Conservation (phyloP, 2,888 invertebrate genomes). For the Anodontia alba region DNA sequence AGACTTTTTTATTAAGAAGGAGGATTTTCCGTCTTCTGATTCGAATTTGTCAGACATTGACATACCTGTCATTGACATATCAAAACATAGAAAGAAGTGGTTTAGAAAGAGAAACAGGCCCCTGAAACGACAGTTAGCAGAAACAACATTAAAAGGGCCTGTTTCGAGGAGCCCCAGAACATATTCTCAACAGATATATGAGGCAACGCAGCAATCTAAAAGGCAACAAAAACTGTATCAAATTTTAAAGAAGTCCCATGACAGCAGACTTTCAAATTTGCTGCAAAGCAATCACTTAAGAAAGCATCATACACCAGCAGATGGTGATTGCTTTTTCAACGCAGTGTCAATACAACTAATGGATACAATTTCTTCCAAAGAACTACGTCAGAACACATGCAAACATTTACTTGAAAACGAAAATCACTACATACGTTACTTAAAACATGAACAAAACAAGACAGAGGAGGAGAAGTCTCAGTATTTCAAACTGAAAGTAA, state of each 20-base stretch:
- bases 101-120: neutral
- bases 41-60: too few species aligned
- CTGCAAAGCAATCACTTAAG: neutral
- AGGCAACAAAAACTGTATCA: neutral
- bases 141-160: neutral
- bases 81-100: neutral
- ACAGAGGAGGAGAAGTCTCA: neutral
- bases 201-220: neutral
- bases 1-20: too few species aligned
- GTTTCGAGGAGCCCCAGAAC: neutral
- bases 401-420: neutral
- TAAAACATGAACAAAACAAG: neutral
- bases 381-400: neutral
- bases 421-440: neutral
- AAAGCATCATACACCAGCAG: neutral
- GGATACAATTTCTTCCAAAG: neutral
- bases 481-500: neutral
- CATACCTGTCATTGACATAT: neutral
- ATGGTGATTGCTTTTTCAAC: neutral
- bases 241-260: neutral
- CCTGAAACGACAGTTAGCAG: neutral
- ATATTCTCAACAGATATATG: neutral
- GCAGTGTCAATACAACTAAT: neutral
- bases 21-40: too few species aligned
- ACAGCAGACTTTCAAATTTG: neutral